Evolutionary conservation across 2,888 invertebrate species (phyloP), one percentile per base, ranked within the genome.

Genomic region (Andrena praecox): DNA sequence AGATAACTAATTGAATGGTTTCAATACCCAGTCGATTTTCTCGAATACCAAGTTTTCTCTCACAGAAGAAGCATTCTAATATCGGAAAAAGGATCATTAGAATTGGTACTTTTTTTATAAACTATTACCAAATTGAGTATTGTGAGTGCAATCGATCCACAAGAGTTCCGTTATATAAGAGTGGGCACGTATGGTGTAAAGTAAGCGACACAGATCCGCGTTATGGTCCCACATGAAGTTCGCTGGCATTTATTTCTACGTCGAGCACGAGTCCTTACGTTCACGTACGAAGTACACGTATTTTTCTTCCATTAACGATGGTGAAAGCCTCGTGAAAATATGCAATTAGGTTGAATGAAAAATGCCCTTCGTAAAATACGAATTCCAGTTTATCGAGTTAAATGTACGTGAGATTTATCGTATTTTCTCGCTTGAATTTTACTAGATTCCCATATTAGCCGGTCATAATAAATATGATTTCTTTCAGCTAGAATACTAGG

Each of bases 91-190:
- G 20, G 16, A 16, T 42, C 31, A 6, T 42, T 33, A 3, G 2
- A 8, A 12, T 20, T 8, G 12, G 8, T 31, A 0, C 16, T 5
- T 16, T 24, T 10, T 16, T 24, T 76, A 29, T n/a, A 12, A n/a
- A 52, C 56, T 60, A 66, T 66, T 29, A 33, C n/a, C 10, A 35
- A 77, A 69, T 78, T 50, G 33, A 31, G 54, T 48, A 82, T 66
- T 67, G 71, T 48, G 56, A 67, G 50, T 50, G 50, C 50, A 62
- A 82, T 82, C 81, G 81, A 82, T 82, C 62, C 74, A 56, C 56
- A 80, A 74, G 75, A 80, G 75, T 77, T 80, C 54, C 70, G 81
- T 82, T 82, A 82, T 75, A 67, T 82, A 82, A 82, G 69, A 62
- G 62, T 59, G 80, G 60, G 50, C 80, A 71, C 63, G 80, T 74